Base-by-base conservation (phyloP, 2,113 vertebrate species). In the Oreochromis spilurus region DNA sequence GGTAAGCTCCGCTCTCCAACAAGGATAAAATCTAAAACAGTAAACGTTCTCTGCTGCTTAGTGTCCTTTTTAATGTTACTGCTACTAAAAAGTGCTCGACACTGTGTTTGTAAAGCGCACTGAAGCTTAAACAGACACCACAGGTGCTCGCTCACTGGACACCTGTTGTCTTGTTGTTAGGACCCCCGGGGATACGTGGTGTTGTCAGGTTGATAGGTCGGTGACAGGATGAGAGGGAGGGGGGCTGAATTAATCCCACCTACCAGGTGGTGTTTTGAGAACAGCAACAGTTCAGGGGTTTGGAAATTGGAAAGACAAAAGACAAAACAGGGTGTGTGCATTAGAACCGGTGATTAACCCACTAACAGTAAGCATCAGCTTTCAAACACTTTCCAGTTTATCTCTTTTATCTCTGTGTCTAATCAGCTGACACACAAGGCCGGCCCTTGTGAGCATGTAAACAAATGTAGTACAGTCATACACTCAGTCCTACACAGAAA, bases 131-230 rank as follows among this genome's bases (percentile, higher is more conserved):
- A 53, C 24, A 16, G 55, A 81, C 85, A 83, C 57, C 21, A 87
- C 93, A 92, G 91, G 87, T 88, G 91, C 60, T 88, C 1, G 45
- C 82, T 67, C 86, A 70, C n/a, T 85, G 50, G 75, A 93, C 94
- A 95, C 93, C 95, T 93, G 95, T 92, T 90, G 88, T 34, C 87
- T 85, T 83, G 89, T 82, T 84, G 70, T 79, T 55, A 67, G 84
- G 87, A 88, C 89, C 92, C 92, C 93, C 43, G 87, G 89, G 91
- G 85, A 52, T 70, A 78, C 45, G 65, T 34, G 84, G 88, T 21
- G 89, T 12, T 82, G 91, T 81, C 82, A 79, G 77, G 77, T 54
- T 45, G 84, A 77, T 31, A 50, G 77, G 17, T 83, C 16, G 52
- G 36, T 82, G 87, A 89, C 81, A 85, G 65, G 70, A 60, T 43